Conservation (phyloP, 2,888 invertebrate genomes). For the Panzeria rudis region DNA sequence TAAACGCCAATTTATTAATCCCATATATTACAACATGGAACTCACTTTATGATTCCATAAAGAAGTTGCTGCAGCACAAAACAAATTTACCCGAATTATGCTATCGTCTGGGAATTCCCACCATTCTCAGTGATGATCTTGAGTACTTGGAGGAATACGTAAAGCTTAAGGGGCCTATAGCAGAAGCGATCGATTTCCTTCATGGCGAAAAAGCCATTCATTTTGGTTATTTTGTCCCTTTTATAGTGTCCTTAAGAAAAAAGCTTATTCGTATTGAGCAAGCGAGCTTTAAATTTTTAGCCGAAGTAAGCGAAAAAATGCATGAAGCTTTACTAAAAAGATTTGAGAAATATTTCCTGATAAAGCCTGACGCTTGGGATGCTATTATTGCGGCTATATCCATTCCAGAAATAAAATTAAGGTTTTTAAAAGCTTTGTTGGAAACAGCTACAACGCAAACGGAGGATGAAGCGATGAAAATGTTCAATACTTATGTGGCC, state of each 20-base stretch:
- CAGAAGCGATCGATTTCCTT: slow-evolving; percentile 12
- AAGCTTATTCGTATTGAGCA: no score
- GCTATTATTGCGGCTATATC: slow-evolving; percentile 10
- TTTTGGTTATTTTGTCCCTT: no score
- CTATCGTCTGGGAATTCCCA: background rate
- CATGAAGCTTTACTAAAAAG: background rate
- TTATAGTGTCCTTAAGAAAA: no score
- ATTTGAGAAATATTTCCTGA: background rate
- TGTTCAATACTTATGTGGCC: no score
- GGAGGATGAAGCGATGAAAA: no score
- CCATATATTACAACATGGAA: slow-evolving; percentile 59
- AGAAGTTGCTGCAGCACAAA: slow-evolving; percentile 43
- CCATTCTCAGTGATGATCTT: background rate
- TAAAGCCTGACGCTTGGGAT: background rate
- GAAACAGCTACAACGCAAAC: no score
- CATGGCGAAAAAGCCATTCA: background rate
- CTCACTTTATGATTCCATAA: slow-evolving; percentile 47
- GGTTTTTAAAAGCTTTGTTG: no score
- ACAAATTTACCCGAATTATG: slow-evolving; percentile 36
- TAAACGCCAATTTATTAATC: slow-evolving; percentile 44
- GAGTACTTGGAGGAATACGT: slow-evolving; percentile 7
- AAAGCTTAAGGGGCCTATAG: slow-evolving; percentile 6
- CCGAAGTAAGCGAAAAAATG: no score
- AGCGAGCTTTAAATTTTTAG: no score
- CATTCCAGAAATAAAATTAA: no score